phyloP scores from a whole-genome alignment of 2,113 vertebrate genomes.

The Amphilophus citrinellus region DNA sequence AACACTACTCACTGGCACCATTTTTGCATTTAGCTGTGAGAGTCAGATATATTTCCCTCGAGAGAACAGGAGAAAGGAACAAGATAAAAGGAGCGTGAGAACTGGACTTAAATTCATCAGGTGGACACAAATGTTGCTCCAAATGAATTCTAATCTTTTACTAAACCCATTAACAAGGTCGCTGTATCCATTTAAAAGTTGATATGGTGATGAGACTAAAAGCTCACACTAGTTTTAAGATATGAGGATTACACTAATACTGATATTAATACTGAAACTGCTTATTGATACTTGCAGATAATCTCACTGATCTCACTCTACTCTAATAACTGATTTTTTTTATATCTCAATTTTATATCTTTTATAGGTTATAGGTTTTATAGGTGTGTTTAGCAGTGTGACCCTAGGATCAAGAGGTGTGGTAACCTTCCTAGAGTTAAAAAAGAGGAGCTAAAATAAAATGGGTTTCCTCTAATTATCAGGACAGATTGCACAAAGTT shows the following conservation, averaged over 20 bases:
- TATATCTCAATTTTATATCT: neutral
- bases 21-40: neutral
- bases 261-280: neutral
- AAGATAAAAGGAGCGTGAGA: neutral
- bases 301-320: neutral
- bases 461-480: neutral
- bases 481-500: neutral
- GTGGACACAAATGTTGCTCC: neutral
- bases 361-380: neutral
- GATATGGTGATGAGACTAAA: neutral
- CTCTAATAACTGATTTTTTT: neutral
- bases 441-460: neutral
- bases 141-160: slow-evolving; percentile 2
- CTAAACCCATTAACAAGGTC: neutral
- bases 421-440: too few relatives aligned
- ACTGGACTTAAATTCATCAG: slow-evolving; percentile 12
- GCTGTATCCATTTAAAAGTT: neutral
- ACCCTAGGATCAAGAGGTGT: neutral
- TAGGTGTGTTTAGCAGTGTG: neutral
- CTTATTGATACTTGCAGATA: slow-evolving; percentile 1
- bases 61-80: neutral
- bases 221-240: neutral
- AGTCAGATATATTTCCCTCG: neutral
- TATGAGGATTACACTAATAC: neutral
- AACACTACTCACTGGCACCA: neutral